Evolutionary conservation across 2,888 invertebrate species (phyloP), one percentile per base, ranked within the genome.

Genomic region (Gerosis bhagava): DNA sequence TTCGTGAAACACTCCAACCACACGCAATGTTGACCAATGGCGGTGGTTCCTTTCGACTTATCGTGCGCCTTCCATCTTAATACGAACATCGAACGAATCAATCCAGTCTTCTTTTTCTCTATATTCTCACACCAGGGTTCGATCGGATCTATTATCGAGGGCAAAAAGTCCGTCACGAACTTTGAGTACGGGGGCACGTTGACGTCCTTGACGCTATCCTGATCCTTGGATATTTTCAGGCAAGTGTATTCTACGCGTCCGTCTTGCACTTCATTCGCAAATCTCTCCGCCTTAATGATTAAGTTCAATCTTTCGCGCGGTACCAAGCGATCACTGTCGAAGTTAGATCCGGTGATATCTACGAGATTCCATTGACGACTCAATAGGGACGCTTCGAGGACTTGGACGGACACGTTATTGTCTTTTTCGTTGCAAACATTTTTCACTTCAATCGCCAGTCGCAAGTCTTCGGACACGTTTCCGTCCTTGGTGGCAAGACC

Each of bases 11-110:
- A 90, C 49, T 92, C 89, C 48, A 94, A 68, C 63, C 92, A 92
- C 11, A 94, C 72, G 62, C 92, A 92, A 64, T 93, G 94, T 61
- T 95, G 95, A 0, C 95, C 95, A 37, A 92, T 74, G 6, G 92
- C 91, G 4, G 87, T 77, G 46, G 90, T 86, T 28, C 88, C 90
- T 21, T 86, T 90, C 5, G 78, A 83, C 55, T 83, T 90, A 59
- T 93, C 91, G 47, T 83, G 77, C 1, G 91, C 91, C 61, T 80
- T 87, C 92, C 92, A 92, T 52, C 88, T 68, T 12, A 89, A 62
- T 8, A 89, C 67, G 52, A 89, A 75, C 80, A 87, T 87, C 0
- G 89, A 88, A 44, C 77, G 77, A 48, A 89, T 83, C 32, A 82
- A 59, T 1, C 82, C 82, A n/a, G 60, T 57, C 22, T 52, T 65